These are phyloP conservation scores for Platypus cylindrus DNA, from an alignment of 2,888 invertebrate species.

Conservation along the genomic window DNA sequence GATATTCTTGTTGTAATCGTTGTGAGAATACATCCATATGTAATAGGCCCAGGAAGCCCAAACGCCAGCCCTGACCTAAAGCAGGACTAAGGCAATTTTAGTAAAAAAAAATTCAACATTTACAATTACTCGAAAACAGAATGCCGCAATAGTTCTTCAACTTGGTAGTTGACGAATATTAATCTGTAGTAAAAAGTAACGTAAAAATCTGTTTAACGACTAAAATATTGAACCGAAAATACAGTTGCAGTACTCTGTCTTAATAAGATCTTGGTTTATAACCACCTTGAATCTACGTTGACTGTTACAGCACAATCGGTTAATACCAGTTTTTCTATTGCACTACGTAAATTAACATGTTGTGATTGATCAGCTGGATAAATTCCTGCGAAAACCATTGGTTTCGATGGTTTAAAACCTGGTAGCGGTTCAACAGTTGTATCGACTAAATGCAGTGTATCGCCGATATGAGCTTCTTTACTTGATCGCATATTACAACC, in stretches of 20 bases:
- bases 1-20: conserved; percentile 71
- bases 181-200: too few species aligned
- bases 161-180: too few species aligned
- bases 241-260: too few species aligned
- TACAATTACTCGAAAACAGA: too few species aligned
- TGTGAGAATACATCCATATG: conserved; percentile 85
- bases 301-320: conserved; percentile 91
- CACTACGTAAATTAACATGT: conserved; percentile 55
- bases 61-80: conserved; percentile 76
- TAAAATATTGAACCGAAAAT: too few species aligned
- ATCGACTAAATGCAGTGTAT: conserved; percentile 52
- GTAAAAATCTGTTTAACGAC: too few species aligned
- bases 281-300: conserved; percentile 65
- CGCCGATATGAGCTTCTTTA: conserved; percentile 63
- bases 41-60: conserved; percentile 75
- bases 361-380: conserved; percentile 88
- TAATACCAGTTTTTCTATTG: conserved; percentile 82
- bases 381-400: conserved; percentile 80
- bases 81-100: conserved; percentile 50
- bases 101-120: conserved; percentile 5
- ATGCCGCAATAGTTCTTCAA: too few species aligned
- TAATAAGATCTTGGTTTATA: neutral
- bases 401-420: conserved; percentile 55
- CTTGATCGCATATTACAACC: conserved; percentile 67
- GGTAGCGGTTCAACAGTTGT: conserved; percentile 44